Conservation (phyloP, 1,140 invertebrate genomes). For the Drosophila kikkawai region DNA sequence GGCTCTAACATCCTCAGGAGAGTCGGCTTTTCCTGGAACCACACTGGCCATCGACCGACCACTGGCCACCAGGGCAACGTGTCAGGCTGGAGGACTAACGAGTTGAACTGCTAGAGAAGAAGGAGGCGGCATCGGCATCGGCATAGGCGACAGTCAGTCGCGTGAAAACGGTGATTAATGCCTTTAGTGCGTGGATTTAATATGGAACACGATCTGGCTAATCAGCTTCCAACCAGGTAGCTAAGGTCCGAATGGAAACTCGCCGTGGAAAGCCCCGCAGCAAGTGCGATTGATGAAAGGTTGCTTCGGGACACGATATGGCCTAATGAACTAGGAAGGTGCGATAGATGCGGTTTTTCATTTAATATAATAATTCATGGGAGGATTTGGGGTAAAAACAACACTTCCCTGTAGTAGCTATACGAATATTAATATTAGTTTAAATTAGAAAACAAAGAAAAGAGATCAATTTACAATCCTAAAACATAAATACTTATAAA, state of each 20-base stretch:
- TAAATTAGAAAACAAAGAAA: not conserved
- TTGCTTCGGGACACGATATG: not conserved
- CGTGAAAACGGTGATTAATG: constrained; percentile 82
- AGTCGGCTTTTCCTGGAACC: constrained; percentile 72
- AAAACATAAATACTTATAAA: not conserved
- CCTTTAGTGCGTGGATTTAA: constrained; percentile 78
- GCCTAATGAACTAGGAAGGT: constrained; percentile 11
- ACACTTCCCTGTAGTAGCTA: accelerated
- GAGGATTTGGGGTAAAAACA: not conserved
- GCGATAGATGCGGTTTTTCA: not conserved
- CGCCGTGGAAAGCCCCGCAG: constrained; percentile 62
- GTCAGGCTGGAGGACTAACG: constrained; percentile 60
- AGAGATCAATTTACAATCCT: too few relatives aligned
- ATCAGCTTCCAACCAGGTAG: constrained; percentile 53
- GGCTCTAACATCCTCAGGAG: constrained; percentile 13
- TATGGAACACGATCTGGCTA: constrained; percentile 64
- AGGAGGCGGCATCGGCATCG: constrained; percentile 19
- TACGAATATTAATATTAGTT: not conserved
- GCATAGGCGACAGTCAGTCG: constrained; percentile 59
- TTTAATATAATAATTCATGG: not conserved
- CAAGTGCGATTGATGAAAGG: constrained; percentile 73
- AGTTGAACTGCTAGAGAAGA: constrained; percentile 24
- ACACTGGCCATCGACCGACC: constrained; percentile 23
- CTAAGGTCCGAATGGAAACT: constrained; percentile 52
- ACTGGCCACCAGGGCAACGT: constrained; percentile 41